Evolutionary conservation across 2,113 vertebrate genomes (phyloP), one percentile per base, ranked within the genome.

Genomic region (Lamprologus lemairii): DNA sequence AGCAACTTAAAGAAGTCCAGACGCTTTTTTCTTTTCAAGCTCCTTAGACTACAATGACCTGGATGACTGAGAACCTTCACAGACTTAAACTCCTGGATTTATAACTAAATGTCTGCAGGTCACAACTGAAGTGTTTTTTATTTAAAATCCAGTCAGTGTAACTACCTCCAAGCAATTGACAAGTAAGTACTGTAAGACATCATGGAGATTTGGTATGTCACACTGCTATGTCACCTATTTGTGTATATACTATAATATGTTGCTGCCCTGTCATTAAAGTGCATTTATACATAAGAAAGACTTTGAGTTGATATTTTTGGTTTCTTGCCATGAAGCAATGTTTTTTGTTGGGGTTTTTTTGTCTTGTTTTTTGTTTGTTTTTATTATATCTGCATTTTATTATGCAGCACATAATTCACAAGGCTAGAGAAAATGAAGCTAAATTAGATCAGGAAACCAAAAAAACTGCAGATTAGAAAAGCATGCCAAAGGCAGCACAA

Each of bases 331-430:
- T n/a, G 17, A 65, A 65, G 17, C 14, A 47, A 9, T 45, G 9
- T 26, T 42, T 23, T 7, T 71, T 40, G 5, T 68, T 16, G 7
- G 33, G 0, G 0, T 0, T 1, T 57, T 57, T 54, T 28, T 57
- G 8, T 58, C 16, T 60, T 75, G 4, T 17, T 47, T 47, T 14
- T 75, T 73, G n/a, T 82, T 82, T 21, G 17, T 42, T 9, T 55
- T 53, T 45, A 75, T 47, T 19, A 49, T 47, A 45, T 51, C 4
- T 31, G 2, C 9, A 12, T 57, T 86, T 75, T 26, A 79, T 83
- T 14, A 40, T 81, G 28, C 49, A 51, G 33, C n/a, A n/a, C 8
- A 31, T 37, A n/a, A 82, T 81, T 81, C 11, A 60, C 31, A 73
- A 55, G 63, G 17, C 23, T 37, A 3, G 28, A 65, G 21, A 51